phyloP scores from a whole-genome alignment of 2,113 vertebrate species.

The Myxocyprinus asiaticus region DNA sequence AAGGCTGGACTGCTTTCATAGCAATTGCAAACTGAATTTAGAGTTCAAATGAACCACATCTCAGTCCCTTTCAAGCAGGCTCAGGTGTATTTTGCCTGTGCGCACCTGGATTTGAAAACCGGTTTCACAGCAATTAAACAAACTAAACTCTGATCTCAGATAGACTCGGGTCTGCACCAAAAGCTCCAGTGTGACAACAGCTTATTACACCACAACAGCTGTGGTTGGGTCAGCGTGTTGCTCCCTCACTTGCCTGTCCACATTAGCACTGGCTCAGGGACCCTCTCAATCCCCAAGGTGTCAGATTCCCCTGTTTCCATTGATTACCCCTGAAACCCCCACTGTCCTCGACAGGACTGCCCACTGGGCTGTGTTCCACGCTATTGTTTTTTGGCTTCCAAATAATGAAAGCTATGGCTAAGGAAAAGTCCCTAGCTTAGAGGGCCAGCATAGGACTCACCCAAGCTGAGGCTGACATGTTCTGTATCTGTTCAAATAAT shows the following conservation, averaged over 20 bases:
- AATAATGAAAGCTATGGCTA: neutral
- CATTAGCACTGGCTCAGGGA: constrained; percentile 53
- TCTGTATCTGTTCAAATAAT: neutral
- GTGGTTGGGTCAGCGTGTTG: constrained; percentile 54
- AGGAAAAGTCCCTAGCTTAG: neutral
- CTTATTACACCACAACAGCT: constrained; percentile 37
- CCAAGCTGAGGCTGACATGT: neutral
- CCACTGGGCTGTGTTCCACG: constrained; percentile 58
- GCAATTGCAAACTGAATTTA: too few relatives aligned
- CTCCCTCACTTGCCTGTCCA: constrained; percentile 35
- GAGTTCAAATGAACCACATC: too few relatives aligned
- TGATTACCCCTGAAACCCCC: constrained; percentile 5
- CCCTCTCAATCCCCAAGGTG: constrained; percentile 47
- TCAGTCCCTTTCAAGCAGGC: too few relatives aligned
- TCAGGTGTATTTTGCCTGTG: too few relatives aligned
- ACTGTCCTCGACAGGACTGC: constrained; percentile 31
- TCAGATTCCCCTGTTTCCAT: constrained; percentile 53
- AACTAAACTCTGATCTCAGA: too few relatives aligned
- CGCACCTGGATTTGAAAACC: too few relatives aligned
- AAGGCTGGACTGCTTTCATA: too few relatives aligned
- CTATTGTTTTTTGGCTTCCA: constrained; percentile 62
- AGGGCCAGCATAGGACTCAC: constrained; percentile 12
- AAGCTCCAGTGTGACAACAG: constrained; percentile 31
- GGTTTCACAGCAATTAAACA: neutral
- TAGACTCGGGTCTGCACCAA: too few relatives aligned